Conservation (phyloP, 2,797 vertebrate species). For the Enteromius anoplus region DNA sequence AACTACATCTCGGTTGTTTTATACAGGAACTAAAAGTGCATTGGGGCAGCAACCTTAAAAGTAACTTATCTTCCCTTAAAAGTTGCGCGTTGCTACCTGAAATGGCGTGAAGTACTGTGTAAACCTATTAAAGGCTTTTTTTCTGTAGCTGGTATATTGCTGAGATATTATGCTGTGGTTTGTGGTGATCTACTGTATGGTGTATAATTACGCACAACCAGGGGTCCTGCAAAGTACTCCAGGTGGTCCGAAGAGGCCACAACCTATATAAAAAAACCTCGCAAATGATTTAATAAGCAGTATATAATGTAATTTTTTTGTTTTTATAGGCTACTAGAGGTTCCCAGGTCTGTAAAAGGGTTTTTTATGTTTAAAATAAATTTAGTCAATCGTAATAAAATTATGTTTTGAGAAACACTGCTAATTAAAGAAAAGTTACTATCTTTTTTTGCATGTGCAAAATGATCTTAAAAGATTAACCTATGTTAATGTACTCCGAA, state of each 20-base stretch:
- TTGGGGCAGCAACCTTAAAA: not conserved
- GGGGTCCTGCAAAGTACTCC: not conserved
- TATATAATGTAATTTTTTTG: not conserved
- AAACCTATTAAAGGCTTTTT: not conserved
- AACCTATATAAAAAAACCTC: not conserved
- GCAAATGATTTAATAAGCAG: not conserved
- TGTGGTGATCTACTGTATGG: not conserved
- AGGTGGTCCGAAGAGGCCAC: not conserved
- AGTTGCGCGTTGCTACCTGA: not conserved
- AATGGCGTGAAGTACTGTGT: not conserved
- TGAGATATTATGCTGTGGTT: not conserved
- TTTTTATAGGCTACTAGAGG: not conserved
- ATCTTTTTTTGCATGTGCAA: not conserved
- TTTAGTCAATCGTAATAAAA: not conserved
- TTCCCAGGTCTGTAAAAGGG: not conserved
- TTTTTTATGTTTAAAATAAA: not conserved
- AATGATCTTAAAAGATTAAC: not conserved
- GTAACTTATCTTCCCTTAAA: not conserved
- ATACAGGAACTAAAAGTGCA: not conserved
- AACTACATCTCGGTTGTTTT: slow-evolving; percentile 6
- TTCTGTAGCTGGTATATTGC: not conserved
- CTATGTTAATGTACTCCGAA: not conserved
- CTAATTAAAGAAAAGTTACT: not conserved
- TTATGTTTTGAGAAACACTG: not conserved
- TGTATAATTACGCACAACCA: not conserved